Conservation (phyloP, 2,797 vertebrate species). For the Buceros bicornis region DNA sequence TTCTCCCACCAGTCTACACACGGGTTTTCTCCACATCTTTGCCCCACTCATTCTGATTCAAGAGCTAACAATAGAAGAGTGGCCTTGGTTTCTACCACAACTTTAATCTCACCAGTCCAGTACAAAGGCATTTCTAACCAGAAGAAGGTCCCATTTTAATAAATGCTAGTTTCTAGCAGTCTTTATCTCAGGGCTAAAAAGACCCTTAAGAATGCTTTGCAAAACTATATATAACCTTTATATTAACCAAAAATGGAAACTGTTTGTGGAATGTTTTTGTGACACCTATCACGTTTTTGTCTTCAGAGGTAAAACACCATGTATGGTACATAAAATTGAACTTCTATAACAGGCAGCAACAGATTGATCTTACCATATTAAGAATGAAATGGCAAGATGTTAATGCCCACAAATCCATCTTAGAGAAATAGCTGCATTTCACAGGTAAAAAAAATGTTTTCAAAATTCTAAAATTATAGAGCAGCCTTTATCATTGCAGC, state of each 20-base stretch:
- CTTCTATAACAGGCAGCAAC: background rate
- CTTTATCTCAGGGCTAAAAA: background rate
- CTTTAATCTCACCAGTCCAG: background rate
- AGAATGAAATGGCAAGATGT: background rate
- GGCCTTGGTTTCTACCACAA: background rate
- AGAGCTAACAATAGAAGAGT: background rate
- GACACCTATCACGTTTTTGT: background rate
- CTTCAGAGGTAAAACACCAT: background rate
- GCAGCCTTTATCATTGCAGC: background rate
- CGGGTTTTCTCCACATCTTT: background rate
- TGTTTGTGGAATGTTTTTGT: background rate
- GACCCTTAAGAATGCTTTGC: background rate
- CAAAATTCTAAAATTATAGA: background rate
- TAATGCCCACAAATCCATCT: background rate
- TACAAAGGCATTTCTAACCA: background rate
- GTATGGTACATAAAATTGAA: background rate
- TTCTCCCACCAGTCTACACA: background rate
- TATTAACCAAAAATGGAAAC: background rate
- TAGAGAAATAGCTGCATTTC: background rate
- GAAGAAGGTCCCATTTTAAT: background rate
- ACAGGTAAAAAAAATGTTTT: background rate
- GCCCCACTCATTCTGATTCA: background rate
- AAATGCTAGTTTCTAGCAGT: background rate
- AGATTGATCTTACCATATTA: background rate
- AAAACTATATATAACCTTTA: background rate